Evolutionary conservation across 2,888 invertebrate species (phyloP), one percentile per base, ranked within the genome.

Genomic region (Xanthorhoe designata): DNA sequence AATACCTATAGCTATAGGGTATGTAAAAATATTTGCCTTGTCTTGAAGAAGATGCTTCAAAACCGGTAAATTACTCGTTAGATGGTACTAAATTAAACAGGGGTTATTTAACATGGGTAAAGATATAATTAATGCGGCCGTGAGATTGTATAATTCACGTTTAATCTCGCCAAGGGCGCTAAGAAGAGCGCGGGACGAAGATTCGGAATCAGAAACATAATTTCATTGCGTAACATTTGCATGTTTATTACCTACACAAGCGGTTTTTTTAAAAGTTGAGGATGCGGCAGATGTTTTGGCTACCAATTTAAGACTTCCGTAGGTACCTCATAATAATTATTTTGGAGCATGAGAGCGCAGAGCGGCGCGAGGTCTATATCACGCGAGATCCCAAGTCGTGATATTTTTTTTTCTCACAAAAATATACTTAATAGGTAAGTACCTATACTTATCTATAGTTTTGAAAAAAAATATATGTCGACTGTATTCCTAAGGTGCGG

Each of bases 141-240:
- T 76, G 69, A 75, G 73, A 74, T 73, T 67, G 75, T 75, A 72
- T 75, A 82, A 78, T 82, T 75, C 73, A 53, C 35, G 61, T 57
- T 68, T 64, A 61, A 68, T 69, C 74, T 66, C 73, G 64, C 64
- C 59, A 50, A 51, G 58, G 64, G 54, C 17, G 52, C 19, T 51
- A 10, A 32, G 17, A 42, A 64, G 58, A 66, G 18, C 59, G 50
- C 49, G 24, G 18, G 59, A 59, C 24, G 17, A 49, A 10, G 42
- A 10, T 61, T 50, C 13, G 13, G 38, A 42, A 42, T 61, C 8
- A 49, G 32, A 54, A 17, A 51, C 38, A 18, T 51, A 61, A 57
- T n/a, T 62, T 51, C 13, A 4, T 13, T 38, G 38, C 9, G 13
- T 38, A 38, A 38, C 10, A 13, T 0, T 42, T 42, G 38, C 5